These are phyloP conservation scores for Ascidia mentula DNA, from an alignment of 23 tunicate species.

Conservation along the genomic window DNA sequence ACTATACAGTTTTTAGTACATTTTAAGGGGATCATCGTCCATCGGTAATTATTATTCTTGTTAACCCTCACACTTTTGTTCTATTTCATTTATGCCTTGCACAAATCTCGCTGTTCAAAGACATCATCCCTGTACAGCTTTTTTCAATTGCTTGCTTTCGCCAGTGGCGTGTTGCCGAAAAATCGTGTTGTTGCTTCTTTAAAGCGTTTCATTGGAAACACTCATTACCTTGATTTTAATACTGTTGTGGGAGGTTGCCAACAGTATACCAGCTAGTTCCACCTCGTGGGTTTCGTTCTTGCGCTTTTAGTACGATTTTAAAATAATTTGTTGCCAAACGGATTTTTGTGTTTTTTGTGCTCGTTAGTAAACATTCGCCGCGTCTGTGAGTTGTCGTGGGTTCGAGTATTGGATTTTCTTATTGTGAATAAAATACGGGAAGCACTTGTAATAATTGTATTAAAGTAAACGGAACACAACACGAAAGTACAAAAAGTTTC, in stretches of 20 bases:
- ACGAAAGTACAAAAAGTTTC: too few relatives aligned
- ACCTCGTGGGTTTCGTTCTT: neutral
- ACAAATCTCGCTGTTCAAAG: too few relatives aligned
- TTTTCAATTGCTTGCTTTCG: neutral
- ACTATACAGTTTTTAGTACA: too few relatives aligned
- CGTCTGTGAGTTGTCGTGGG: neutral
- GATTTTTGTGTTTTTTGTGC: neutral
- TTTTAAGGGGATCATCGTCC: too few relatives aligned
- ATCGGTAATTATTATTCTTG: too few relatives aligned
- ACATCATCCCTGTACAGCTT: neutral
- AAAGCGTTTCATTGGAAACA: too few relatives aligned
- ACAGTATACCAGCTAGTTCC: neutral
- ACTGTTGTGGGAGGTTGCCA: too few relatives aligned
- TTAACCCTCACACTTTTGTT: too few relatives aligned
- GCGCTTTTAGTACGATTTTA: neutral
- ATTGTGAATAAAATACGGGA: slow-evolving; percentile 1
- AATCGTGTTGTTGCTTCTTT: neutral
- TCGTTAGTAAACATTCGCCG: neutral
- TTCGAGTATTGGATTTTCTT: neutral
- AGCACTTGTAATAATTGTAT: neutral
- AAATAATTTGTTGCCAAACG: neutral
- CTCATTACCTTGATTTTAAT: too few relatives aligned
- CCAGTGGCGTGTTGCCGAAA: neutral
- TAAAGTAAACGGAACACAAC: neutral
- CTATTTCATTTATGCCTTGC: too few relatives aligned